Conservation (phyloP, 2,888 invertebrate genomes). For the Eupithecia tripunctaria region DNA sequence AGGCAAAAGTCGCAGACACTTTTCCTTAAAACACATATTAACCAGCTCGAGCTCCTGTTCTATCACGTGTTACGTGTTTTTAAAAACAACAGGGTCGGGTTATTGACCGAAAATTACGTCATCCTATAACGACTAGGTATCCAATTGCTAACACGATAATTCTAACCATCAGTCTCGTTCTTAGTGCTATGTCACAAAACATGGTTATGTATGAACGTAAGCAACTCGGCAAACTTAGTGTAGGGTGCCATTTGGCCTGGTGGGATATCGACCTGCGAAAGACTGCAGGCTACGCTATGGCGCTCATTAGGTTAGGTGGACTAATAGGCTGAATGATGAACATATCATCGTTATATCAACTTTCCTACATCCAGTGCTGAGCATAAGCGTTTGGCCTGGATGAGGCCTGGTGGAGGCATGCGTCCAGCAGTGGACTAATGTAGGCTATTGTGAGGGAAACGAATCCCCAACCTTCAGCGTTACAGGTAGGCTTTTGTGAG, state of each 20-base stretch:
- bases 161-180: constrained; percentile 13
- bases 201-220: not conserved
- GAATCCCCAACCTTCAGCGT: not conserved
- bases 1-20: not conserved
- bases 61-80: constrained; percentile 13
- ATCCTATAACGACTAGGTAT: constrained; percentile 26
- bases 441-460: too few species aligned
- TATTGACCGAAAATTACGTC: constrained; percentile 42
- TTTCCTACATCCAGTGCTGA: too few species aligned
- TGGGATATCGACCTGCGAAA: not conserved
- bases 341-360: too few species aligned
- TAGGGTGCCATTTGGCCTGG: not conserved
- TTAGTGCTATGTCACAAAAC: not conserved
- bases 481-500: too few species aligned
- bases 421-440: too few species aligned
- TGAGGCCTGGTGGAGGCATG: too few species aligned
- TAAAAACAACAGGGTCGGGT: constrained; percentile 40
- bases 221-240: not conserved
- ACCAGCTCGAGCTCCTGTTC: not conserved
- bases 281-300: not conserved
- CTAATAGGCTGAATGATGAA: not conserved
- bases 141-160: constrained; percentile 29
- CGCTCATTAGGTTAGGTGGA: not conserved
- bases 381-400: too few species aligned
- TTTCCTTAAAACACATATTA: not conserved